Percentiles rank a stretch among this genome's conserved stretches.
Conservation (phyloP, 2,113 vertebrate genomes). For the Perca fluviatilis region DNA sequence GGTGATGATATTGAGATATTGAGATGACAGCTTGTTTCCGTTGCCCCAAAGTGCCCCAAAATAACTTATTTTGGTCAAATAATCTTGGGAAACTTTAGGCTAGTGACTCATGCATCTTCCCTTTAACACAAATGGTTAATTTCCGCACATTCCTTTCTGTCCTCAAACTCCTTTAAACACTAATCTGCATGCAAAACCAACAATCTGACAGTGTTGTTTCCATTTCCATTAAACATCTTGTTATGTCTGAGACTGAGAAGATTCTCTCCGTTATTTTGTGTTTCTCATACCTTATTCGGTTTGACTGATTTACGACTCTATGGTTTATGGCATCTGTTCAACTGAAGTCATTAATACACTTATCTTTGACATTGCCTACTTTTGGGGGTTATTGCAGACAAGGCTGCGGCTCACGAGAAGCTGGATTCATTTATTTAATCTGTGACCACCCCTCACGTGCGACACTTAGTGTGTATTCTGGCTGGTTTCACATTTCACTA, state of each 20-base stretch:
- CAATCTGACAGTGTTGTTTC: conserved; percentile 23
- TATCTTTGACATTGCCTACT: conserved; percentile 42
- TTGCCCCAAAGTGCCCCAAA: neutral
- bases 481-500: conserved; percentile 60
- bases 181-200: conserved; percentile 26
- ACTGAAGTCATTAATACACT: conserved; percentile 39
- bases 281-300: conserved; percentile 27
- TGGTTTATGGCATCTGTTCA: conserved; percentile 27
- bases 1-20: neutral
- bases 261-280: neutral
- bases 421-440: conserved; percentile 64
- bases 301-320: conserved; percentile 26
- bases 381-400: conserved; percentile 21
- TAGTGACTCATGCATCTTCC: neutral
- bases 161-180: neutral
- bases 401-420: conserved; percentile 15
- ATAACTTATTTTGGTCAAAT: neutral
- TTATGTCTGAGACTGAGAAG: conserved; percentile 4
- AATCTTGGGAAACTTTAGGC: neutral
- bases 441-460: conserved; percentile 56
- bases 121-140: neutral
- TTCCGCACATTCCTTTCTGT: neutral
- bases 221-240: conserved; percentile 23
- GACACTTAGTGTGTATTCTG: conserved; percentile 58
- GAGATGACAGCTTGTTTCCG: neutral